Base-by-base conservation (phyloP, 2,797 vertebrate genomes). In the Setipinna tenuifilis region DNA sequence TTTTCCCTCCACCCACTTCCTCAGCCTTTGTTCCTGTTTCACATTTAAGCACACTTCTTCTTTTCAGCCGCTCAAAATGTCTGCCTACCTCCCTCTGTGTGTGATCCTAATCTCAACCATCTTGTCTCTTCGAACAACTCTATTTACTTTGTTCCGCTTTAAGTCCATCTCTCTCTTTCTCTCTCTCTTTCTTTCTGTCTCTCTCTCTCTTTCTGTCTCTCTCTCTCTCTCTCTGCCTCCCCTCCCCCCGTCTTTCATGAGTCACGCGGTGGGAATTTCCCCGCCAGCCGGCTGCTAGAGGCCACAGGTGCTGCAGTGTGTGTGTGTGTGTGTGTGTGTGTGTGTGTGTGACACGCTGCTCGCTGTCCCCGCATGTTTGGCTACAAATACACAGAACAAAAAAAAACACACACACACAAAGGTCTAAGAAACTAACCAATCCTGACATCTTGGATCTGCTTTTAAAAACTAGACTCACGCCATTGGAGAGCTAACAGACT, bases 221-320 rank as follows among this genome's bases (percentile, higher is more conserved):
- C 75, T 80, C 28, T 84, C 85, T 83, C 17, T 84, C 31, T 58
- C 83, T 88, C 61, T 44, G 59, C 54, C 85, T 88, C 57, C 41
- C 71, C 88, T 88, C 65, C 78, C 71, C 84, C 80, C 83, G 31
- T 84, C 65, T 23, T 87, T 89, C 82, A 88, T 95, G 94, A 95
- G 92, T 96, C 95, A 96, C 92, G 82, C 91, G 92, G 90, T 93
- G 95, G 95, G 95, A 96, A 96, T 95, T 96, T 96, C 95, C 95
- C 94, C 94, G 91, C 91, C 89, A 62, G 83, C 82, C 82, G 82
- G 71, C 71, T 78, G 71, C 71, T 78, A 41, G 71, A 78, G 71
- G 71, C 71, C 71, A 78, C 71, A 78, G 71, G 71, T 78, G 71
- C 71, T 35, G 35, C 71, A 44, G 71, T 35, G 31, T 59, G 14